These are phyloP conservation scores for Vesta saturnalis DNA, from an alignment of 2,888 invertebrate genomes.

Conservation along the genomic window DNA sequence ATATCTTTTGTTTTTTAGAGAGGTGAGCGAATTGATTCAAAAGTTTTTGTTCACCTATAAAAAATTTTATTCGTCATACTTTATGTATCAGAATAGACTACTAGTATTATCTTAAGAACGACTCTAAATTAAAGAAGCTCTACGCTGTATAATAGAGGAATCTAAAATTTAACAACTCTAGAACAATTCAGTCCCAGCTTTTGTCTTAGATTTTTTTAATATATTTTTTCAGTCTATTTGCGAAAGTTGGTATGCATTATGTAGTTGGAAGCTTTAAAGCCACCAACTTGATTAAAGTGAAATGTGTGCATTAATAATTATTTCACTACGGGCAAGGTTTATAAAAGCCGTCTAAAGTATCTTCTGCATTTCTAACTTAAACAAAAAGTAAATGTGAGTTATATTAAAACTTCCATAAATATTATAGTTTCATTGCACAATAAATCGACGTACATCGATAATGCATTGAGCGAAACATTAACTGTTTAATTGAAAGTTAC, in stretches of 20 bases:
- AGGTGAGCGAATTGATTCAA: no score
- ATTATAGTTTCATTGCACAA: not conserved
- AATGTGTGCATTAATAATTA: conserved; percentile 1
- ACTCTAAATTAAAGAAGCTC: not conserved
- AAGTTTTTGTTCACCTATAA: no score
- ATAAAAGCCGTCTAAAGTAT: not conserved
- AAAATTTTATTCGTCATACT: no score
- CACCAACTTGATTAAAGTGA: not conserved
- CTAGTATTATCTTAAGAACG: not conserved
- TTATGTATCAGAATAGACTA: no score
- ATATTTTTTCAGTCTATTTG: not conserved
- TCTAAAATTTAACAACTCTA: not conserved
- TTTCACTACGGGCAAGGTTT: not conserved
- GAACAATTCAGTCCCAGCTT: not conserved
- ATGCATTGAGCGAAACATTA: no score
- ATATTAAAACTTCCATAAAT: not conserved
- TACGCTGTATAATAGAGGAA: not conserved
- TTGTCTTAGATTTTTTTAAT: not conserved
- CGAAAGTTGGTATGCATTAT: not conserved
- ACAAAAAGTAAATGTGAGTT: not conserved
- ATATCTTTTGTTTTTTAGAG: no score
- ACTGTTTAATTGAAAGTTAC: no score
- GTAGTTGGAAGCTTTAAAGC: not conserved
- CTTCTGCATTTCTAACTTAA: not conserved
- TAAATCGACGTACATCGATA: no score